Conservation (phyloP, 1,140 invertebrate species). For the Ditylenchus dipsaci region DNA sequence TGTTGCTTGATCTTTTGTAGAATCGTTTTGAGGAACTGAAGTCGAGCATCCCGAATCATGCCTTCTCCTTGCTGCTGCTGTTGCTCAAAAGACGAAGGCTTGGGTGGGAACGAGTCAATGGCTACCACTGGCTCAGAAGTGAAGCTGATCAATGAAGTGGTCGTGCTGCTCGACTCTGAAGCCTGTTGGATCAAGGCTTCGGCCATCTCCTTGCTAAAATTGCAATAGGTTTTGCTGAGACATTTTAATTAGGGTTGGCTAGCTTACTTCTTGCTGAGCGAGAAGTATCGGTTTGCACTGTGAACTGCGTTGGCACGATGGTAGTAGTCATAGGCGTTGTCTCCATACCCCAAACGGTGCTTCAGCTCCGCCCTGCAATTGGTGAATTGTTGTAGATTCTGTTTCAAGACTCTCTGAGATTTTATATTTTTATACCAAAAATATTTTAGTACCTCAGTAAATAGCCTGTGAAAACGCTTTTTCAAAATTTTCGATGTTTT, state of each 20-base stretch:
- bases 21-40: constrained; percentile 42
- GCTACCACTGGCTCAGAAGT: constrained; percentile 18
- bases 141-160: background rate
- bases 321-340: constrained; percentile 17
- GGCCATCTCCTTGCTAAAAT: constrained; percentile 3
- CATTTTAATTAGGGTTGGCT: background rate
- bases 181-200: background rate
- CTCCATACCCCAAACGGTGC: constrained; percentile 42
- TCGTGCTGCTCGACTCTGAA: constrained; percentile 1
- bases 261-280: constrained; percentile 5
- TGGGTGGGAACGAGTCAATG: constrained; percentile 20
- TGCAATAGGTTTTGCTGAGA: background rate
- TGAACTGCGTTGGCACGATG: constrained; percentile 7
- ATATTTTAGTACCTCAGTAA: too few species aligned
- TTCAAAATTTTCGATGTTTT: too few species aligned
- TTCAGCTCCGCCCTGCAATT: constrained; percentile 46
- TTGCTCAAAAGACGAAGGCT: constrained; percentile 6
- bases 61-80: background rate
- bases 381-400: too few species aligned
- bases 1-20: constrained; percentile 53
- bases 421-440: too few species aligned
- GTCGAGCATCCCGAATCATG: constrained; percentile 38
- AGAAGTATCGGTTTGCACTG: constrained; percentile 9
- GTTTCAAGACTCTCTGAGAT: too few species aligned
- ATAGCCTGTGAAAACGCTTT: too few species aligned